A percentile compares a stretch with the other conserved stretches of the same genome.
phyloP scores from a whole-genome alignment of 2,113 vertebrate genomes.

The Rissa tridactyla region DNA sequence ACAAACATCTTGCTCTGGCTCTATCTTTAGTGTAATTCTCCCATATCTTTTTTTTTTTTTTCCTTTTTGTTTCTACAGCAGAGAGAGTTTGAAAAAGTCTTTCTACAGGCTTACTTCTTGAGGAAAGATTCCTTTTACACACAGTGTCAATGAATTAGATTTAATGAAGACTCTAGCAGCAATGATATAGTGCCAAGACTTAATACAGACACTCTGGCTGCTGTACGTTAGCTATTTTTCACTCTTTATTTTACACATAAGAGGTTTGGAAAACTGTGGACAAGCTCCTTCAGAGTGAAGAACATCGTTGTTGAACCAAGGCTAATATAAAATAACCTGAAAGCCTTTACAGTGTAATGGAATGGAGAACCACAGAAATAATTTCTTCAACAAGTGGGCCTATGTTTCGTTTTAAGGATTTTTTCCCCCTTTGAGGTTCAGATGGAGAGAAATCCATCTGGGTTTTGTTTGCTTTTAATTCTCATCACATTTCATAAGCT shows the following conservation, averaged over 20 bases:
- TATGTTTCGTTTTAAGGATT: neutral
- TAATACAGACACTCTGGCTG: neutral
- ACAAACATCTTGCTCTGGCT: neutral
- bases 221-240: neutral
- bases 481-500: neutral
- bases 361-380: neutral
- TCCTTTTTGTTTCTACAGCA: neutral
- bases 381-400: neutral
- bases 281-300: neutral
- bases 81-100: neutral
- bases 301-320: neutral
- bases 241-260: slow-evolving; percentile 14
- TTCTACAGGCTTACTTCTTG: neutral
- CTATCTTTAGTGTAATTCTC: neutral
- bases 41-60: neutral
- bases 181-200: neutral
- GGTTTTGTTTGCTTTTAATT: neutral
- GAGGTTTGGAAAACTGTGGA: neutral
- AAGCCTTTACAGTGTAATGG: neutral
- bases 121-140: neutral
- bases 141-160: slow-evolving; percentile 2
- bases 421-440: neutral
- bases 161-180: slow-evolving; percentile 20
- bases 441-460: neutral
- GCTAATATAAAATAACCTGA: slow-evolving; percentile 17